Evolutionary conservation across 1,140 invertebrate genomes (phyloP).

Genomic region (Ceratosolen fusciceps): DNA sequence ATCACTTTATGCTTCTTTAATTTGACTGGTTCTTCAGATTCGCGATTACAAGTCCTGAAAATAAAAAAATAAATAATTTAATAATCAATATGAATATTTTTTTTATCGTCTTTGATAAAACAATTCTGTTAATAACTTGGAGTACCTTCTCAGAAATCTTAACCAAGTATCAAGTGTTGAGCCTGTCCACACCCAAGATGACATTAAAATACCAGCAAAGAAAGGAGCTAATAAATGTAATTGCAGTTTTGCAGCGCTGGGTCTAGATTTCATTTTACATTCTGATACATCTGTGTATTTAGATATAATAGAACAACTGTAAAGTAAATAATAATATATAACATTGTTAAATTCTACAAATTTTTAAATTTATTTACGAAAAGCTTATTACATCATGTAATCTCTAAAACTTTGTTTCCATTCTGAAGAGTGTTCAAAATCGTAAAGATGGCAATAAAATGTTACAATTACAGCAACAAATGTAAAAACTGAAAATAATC

Average conservation of each 20-base stretch:
- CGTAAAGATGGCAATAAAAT: conserved; percentile 85
- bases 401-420: conserved; percentile 84
- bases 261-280: conserved; percentile 79
- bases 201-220: conserved; percentile 88
- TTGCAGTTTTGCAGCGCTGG: conserved; percentile 86
- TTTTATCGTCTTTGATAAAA: conserved; percentile 21
- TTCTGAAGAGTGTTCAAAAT: conserved; percentile 79
- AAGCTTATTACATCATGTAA: conserved; percentile 83
- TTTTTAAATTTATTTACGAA: conserved; percentile 42
- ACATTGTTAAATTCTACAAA: not conserved
- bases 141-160: conserved; percentile 84
- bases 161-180: conserved; percentile 87
- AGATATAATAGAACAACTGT: conserved; percentile 75
- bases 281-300: conserved; percentile 68
- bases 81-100: conserved; percentile 29
- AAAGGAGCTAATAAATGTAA: conserved; percentile 87
- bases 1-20: conserved; percentile 92
- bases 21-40: conserved; percentile 80
- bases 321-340: conserved; percentile 49
- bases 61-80: conserved; percentile 12
- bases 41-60: conserved; percentile 72
- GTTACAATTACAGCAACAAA: conserved; percentile 83
- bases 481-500: conserved; percentile 81
- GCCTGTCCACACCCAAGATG: conserved; percentile 92
- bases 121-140: conserved; percentile 10